phyloP scores from a whole-genome alignment of 92 coral and sea anemone genomes.

The Palythoa grandis region DNA sequence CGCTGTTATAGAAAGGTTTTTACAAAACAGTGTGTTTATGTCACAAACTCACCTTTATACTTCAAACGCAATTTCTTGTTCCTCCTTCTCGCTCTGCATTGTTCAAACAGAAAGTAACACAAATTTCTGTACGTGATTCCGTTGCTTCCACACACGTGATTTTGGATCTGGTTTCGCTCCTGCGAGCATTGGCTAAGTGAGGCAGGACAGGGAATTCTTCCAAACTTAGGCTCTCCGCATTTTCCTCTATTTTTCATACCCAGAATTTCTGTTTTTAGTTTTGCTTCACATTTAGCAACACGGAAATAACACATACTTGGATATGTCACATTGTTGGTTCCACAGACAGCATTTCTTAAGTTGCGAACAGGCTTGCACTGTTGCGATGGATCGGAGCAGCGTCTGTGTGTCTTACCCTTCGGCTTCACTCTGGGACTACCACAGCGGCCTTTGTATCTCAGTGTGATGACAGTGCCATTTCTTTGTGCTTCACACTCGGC shows the following conservation, averaged over 20 bases:
- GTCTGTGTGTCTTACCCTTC: slow-evolving; percentile 20
- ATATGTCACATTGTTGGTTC: slow-evolving; percentile 80
- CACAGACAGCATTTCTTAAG: slow-evolving; percentile 78
- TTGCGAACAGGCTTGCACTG: slow-evolving; percentile 59
- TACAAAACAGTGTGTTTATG: not conserved
- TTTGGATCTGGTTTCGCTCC: not conserved
- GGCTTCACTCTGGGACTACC: slow-evolving; percentile 49
- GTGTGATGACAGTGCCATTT: slow-evolving; percentile 36
- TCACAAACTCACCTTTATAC: slow-evolving; percentile 61
- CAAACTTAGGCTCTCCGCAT: slow-evolving; percentile 76
- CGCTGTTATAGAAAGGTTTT: too few relatives aligned
- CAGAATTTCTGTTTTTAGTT: slow-evolving; percentile 53
- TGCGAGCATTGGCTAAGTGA: too few relatives aligned
- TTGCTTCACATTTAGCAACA: slow-evolving; percentile 79
- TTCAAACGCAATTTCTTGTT: slow-evolving; percentile 51
- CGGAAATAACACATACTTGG: slow-evolving; percentile 79
- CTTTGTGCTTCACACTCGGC: slow-evolving; percentile 68
- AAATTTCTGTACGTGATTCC: slow-evolving; percentile 82
- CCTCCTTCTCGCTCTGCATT: slow-evolving; percentile 69
- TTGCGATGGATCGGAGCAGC: slow-evolving; percentile 47
- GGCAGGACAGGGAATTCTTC: slow-evolving; percentile 21
- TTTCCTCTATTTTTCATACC: slow-evolving; percentile 67
- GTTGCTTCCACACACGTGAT: slow-evolving; percentile 80
- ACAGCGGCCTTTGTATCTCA: slow-evolving; percentile 65
- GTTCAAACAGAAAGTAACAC: slow-evolving; percentile 79